Base-by-base conservation (phyloP, 2,888 invertebrate genomes). In the Trachelus troglodyta region DNA sequence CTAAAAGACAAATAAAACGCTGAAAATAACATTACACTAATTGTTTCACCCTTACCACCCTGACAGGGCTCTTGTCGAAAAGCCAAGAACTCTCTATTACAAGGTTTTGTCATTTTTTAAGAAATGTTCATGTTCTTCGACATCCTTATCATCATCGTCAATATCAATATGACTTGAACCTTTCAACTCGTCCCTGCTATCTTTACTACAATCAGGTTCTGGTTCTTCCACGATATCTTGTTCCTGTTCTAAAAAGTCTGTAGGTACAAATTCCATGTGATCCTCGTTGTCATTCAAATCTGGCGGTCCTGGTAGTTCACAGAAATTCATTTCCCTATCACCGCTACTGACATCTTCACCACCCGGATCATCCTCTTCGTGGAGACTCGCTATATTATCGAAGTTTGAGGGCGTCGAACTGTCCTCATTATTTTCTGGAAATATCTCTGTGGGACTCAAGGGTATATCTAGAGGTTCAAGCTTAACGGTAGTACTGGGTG, bases 211-310 rank as follows among this genome's bases (percentile, higher is more conserved):
- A 40, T 85, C 84, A 4, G 85, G 84, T 73, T 90, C 90, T 37
- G 86, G 83, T 75, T 91, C 91, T 74, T 91, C 91, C 4, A 89
- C 86, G 40, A 90, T 90, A 34, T 91, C 90, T 74, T 90, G 91
- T 83, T 90, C 91, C 79, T 91, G 91, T 30, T 91, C 91, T 71
- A 91, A 85, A 84, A 91, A 91, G 78, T 91, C 91, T n/a, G 91
- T 90, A 11, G 91, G 91, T 75, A 91, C 91, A 76, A 91, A 91
- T 86, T 91, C 91, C 90, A 90, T 89, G 35, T 89, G 90, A 74
- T 91, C 91, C 73, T 91, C 91, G 56, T 80, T 84, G 76, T 89
- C 90, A 75, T 89, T 88, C 30, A 86, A 84, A 77, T 90, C 89
- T 1, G 87, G 85, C 4, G 87, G 86, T 9, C 82, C 87, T 31